A percentile compares a stretch with the other conserved stretches of the same genome.
Conservation (phyloP, 2,888 invertebrate species). For the Galeopsomyia nigrocyanea region DNA sequence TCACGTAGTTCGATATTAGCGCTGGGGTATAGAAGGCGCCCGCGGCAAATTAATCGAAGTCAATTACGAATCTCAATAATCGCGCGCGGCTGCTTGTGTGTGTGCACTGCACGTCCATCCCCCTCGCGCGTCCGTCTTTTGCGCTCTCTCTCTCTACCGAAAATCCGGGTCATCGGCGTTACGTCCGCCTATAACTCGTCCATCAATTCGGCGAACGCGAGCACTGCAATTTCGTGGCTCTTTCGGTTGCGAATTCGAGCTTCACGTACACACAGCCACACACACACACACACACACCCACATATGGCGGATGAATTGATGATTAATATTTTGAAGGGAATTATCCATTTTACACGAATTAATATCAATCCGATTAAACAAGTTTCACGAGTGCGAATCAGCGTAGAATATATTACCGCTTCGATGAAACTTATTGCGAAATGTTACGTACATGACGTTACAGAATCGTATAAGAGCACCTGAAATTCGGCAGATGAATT, state of each 20-base stretch:
- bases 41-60: constrained; percentile 35
- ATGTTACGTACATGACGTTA: no score
- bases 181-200: constrained; percentile 38
- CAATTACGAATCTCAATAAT: constrained; percentile 39
- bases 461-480: no score
- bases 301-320: no score
- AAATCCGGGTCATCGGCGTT: constrained; percentile 40
- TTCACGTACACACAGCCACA: neutral
- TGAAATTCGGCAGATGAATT: no score
- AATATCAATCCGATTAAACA: no score
- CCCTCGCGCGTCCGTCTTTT: neutral
- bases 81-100: constrained; percentile 8
- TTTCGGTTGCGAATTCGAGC: constrained; percentile 30
- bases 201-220: constrained; percentile 38
- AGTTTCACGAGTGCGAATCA: no score
- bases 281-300: no score
- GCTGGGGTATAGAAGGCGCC: constrained; percentile 7
- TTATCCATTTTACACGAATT: no score
- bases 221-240: constrained; percentile 30
- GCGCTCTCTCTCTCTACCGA: constrained; percentile 17
- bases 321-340: no score
- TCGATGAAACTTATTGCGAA: no score
- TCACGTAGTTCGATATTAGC: constrained; percentile 28
- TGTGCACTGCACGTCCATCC: neutral
- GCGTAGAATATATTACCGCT: no score